Base-by-base conservation (phyloP, 2,888 invertebrate genomes). In the Gari tellinella region DNA sequence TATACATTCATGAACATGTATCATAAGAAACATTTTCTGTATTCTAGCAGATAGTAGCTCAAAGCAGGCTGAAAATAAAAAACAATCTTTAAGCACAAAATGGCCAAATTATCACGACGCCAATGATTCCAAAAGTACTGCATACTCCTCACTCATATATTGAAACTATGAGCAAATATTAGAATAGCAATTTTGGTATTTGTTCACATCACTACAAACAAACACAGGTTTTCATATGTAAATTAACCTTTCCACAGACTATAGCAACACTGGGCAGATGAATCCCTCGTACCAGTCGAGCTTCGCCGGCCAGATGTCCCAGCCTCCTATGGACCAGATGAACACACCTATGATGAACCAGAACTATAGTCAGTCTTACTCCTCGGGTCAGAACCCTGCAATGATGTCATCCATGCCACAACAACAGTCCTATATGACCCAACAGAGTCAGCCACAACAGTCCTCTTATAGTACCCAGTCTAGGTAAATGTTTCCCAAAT, bases 281-380 rank as follows among this genome's bases (percentile, higher is more conserved):
- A 75, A 75, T 43, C 75, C 72, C 14, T 61, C 73, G 26, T 86
- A 83, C 62, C 78, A 68, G 53, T 74, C 67, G 10, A 68, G 62
- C 58, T 84, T 85, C 48, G 68, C 69, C 15, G 69, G 72, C 51
- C 86, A 87, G 77, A 86, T 74, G 10, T 76, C 82, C 7, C 85
- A 83, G 73, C 82, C 79, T 45, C 82, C 85, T 45, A 85, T 86
- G 73, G 87, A 88, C 19, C 81, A 79, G 26, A 84, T 84, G 69
- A 68, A 72, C 15, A 66, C 62, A 0, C 82, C 80, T 31, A 89
- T 89, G 86, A 81, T 86, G 78, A 74, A 83, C 41, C 86, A 82
- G 67, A 82, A 80, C 19, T 89, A 84, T 68, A 86, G 72, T 79
- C 88, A 86, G 66, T 78, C 84, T 5, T 88, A 86, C 69, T 84